phyloP scores from a whole-genome alignment of 2,888 invertebrate species.

The Acrocera orbiculus region DNA sequence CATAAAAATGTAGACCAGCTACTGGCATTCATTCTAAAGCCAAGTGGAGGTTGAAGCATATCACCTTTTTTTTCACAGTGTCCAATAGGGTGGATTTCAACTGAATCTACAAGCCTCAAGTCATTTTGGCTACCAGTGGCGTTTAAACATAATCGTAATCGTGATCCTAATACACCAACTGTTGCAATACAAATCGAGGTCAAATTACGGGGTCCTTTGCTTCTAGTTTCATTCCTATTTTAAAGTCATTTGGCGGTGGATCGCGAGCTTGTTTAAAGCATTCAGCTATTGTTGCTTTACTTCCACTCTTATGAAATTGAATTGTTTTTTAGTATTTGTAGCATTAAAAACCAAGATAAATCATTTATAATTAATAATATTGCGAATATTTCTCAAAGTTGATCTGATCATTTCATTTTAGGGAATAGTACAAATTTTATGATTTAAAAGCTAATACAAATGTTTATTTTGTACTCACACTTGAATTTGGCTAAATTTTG shows the following conservation, averaged over 20 bases:
- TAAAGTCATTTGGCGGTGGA: constrained; percentile 83
- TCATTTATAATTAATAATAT: too few relatives aligned
- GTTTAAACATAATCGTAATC: constrained; percentile 75
- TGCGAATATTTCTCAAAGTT: too few relatives aligned
- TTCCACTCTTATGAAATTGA: too few relatives aligned
- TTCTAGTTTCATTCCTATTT: constrained; percentile 87
- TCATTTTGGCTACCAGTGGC: constrained; percentile 97
- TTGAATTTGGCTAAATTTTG: too few relatives aligned
- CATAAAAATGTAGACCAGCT: constrained; percentile 91
- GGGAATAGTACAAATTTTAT: too few relatives aligned
- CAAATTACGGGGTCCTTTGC: constrained; percentile 86
- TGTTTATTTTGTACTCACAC: too few relatives aligned
- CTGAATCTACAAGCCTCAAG: constrained; percentile 90
- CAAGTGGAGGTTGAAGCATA: constrained; percentile 87
- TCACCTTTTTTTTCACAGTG: constrained; percentile 85
- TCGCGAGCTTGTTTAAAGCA: constrained; percentile 73
- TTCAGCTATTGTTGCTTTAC: constrained; percentile 61
- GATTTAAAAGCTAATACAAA: too few relatives aligned
- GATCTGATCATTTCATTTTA: too few relatives aligned
- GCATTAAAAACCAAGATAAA: too few relatives aligned
- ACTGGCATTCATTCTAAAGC: constrained; percentile 91
- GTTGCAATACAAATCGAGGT: constrained; percentile 94
- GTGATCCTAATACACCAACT: constrained; percentile 77
- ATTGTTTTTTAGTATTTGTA: too few relatives aligned
- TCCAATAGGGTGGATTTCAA: constrained; percentile 87